phyloP scores from a whole-genome alignment of 1,140 invertebrate species.

The Trypoxylus dichotomus region DNA sequence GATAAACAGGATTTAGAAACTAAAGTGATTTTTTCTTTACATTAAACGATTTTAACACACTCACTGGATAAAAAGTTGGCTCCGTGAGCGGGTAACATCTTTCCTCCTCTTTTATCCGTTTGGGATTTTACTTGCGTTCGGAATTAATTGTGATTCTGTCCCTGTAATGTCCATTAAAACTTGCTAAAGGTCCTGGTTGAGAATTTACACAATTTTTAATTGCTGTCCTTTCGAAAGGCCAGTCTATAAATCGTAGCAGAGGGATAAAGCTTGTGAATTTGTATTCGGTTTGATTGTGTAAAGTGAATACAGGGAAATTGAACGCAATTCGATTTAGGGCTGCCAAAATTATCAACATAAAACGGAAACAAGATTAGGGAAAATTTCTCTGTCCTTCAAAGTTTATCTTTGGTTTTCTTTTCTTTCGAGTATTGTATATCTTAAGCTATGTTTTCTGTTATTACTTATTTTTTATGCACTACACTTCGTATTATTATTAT shows the following conservation, averaged over 20 bases:
- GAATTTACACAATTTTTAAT: slow-evolving; percentile 13
- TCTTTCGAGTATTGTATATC: too few species aligned
- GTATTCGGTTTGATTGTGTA: too few species aligned
- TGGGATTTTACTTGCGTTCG: slow-evolving; percentile 22
- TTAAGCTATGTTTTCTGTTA: too few species aligned
- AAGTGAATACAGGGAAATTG: too few species aligned
- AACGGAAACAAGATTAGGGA: too few species aligned
- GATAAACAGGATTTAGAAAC: slow-evolving; percentile 37
- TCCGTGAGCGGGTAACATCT: not conserved
- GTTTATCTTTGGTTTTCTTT: too few species aligned
- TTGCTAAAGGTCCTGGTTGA: not conserved
- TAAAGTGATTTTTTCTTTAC: slow-evolving; percentile 33
- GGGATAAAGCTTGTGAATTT: not conserved
- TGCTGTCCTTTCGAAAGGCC: not conserved
- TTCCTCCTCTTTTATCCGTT: slow-evolving; percentile 9
- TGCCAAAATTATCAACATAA: too few species aligned
- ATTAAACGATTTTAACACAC: slow-evolving; percentile 13
- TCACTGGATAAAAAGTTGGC: slow-evolving; percentile 11
- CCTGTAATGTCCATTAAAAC: slow-evolving; percentile 4
- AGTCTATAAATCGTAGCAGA: not conserved
- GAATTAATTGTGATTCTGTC: slow-evolving; percentile 24
- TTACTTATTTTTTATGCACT: too few species aligned
- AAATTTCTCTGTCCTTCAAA: too few species aligned
- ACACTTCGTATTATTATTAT: too few species aligned
- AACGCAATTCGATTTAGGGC: too few species aligned